Conservation (phyloP, 2,113 vertebrate genomes). For the Rhagologus leucostigma region DNA sequence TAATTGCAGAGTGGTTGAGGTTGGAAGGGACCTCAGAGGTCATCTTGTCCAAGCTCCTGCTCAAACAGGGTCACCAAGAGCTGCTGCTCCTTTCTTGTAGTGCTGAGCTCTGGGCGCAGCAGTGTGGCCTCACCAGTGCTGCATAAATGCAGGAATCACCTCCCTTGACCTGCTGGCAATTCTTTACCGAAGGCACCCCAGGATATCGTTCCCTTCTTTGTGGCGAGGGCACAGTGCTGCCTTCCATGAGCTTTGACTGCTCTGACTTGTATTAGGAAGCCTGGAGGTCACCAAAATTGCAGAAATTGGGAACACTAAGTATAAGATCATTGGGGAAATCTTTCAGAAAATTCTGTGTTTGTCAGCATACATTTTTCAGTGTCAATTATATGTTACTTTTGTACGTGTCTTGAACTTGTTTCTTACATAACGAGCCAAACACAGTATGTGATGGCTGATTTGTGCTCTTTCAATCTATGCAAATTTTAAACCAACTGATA, state of each 20-base stretch:
- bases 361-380: not conserved
- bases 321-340: not conserved
- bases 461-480: not conserved
- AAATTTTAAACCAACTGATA: not conserved
- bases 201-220: not conserved
- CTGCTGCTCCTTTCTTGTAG: not conserved
- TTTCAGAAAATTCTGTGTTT: not conserved
- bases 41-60: not conserved
- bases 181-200: not conserved
- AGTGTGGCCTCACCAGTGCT: not conserved
- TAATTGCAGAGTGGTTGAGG: not conserved
- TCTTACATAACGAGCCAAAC: not conserved
- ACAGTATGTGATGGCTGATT: not conserved
- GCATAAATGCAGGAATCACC: not conserved
- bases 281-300: not conserved
- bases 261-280: not conserved
- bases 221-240: rapidly evolving
- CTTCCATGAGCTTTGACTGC: not conserved
- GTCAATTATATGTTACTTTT: not conserved
- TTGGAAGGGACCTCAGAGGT: not conserved
- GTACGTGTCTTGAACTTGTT: not conserved
- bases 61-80: not conserved
- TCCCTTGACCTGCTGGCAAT: not conserved
- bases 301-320: not conserved
- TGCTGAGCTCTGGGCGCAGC: not conserved